Evolutionary conservation across 1,140 invertebrate genomes (phyloP).

Genomic region (Diachasma alloeum): DNA sequence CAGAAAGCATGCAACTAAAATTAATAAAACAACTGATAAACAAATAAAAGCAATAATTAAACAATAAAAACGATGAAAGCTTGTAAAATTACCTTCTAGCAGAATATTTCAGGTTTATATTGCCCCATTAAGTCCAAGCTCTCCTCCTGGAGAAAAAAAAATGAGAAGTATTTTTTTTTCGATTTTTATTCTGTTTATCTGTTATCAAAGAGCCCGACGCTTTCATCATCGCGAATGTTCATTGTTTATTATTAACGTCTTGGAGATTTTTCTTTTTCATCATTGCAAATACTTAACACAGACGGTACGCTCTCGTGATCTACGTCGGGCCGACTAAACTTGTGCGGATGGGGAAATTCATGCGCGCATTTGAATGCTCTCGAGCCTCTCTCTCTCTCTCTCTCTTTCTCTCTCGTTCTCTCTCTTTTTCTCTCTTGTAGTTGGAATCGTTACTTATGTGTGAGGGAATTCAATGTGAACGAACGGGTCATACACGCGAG

Average conservation of each 20-base stretch:
- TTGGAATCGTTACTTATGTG: not conserved
- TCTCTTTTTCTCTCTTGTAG: no score
- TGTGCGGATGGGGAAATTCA: slow-evolving; percentile 14
- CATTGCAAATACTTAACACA: not conserved
- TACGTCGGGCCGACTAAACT: not conserved
- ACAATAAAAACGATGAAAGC: slow-evolving; percentile 52
- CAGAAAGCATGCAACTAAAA: slow-evolving; percentile 14
- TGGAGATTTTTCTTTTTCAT: no score
- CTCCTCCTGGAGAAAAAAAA: slow-evolving; percentile 70
- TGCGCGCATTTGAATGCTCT: not conserved
- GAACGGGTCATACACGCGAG: slow-evolving; percentile 4
- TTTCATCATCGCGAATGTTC: not conserved
- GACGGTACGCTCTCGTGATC: slow-evolving; percentile 20
- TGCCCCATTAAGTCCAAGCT: slow-evolving; percentile 84
- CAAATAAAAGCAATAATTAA: slow-evolving; percentile 37
- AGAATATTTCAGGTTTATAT: slow-evolving; percentile 86
- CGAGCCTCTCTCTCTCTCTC: not conserved
- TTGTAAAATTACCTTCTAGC: slow-evolving; percentile 74
- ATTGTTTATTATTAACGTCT: not conserved
- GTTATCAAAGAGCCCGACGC: not conserved
- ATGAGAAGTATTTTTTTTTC: not conserved
- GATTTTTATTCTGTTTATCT: slow-evolving; percentile 12
- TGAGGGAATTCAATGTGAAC: not conserved
- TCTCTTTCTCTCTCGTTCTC: not conserved
- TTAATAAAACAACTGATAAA: slow-evolving; percentile 7